Base-by-base conservation (phyloP, 2,888 invertebrate genomes). In the Rhodophaea formosa region DNA sequence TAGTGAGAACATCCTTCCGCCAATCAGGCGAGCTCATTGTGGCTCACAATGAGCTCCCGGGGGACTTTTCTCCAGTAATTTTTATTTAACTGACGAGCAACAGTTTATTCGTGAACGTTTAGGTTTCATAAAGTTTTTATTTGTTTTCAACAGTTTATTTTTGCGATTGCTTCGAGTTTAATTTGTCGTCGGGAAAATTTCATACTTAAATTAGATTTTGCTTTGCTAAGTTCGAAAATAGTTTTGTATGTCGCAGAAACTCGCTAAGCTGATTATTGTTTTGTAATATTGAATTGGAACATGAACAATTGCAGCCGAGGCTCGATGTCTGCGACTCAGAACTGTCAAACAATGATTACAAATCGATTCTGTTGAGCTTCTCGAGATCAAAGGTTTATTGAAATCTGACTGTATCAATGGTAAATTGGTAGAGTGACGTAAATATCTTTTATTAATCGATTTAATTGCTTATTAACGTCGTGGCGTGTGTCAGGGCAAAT, bases 1-100 rank as follows among this genome's bases (percentile, higher is more conserved):
- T 90, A 88, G 87, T 89, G 88, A 85, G 87, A 86, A 82, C 90
- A 89, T 91, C 91, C 90, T 91, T 91, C 91, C 91, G 91, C 90
- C 91, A 91, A 91, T 91, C 91, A 91, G 86, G 79, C 77, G 83
- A 78, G 81, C 82, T 86, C 86, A 89, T 91, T 91, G 90, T 89
- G 82, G 65, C 68, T 70, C 78, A 88, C 88, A 89, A 88, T 88
- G 82, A 86, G 76, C 69, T 77, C 84, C 87, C 84, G 81, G 82
- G 82, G 82, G 84, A 84, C 82, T 76, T 80, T 79, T 83, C 78
- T 77, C 71, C 74, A 77, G 81, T 86, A 82, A 86, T 89, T 88
- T 86, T 87, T 88, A 88, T 88, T 86, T 83, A 85, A 85, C 79
- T 81, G 84, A 77, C 77, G 78, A 80, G 85, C 84, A 88, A 88